Conservation (phyloP, 2,113 vertebrate genomes). For the Nymphicus hollandicus region DNA sequence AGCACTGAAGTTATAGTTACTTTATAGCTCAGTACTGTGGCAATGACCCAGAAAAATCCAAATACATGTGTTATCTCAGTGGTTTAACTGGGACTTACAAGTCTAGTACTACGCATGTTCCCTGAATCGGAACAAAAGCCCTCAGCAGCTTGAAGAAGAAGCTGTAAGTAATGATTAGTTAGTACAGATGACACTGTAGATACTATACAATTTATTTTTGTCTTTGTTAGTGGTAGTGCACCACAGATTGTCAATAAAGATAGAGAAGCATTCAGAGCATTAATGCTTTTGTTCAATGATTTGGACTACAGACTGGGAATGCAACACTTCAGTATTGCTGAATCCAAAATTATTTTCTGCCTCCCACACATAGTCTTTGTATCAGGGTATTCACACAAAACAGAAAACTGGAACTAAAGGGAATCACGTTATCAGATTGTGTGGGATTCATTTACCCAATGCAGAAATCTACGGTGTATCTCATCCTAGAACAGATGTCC, state of each 20-base stretch:
- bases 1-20: not conserved
- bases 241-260: not conserved
- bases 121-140: not conserved
- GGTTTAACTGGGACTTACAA: not conserved
- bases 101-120: not conserved
- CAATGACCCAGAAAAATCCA: not conserved
- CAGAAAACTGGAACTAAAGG: not conserved
- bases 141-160: not conserved
- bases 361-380: not conserved
- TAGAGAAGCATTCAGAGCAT: not conserved
- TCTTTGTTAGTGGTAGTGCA: not conserved
- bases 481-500: not conserved
- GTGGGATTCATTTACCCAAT: not conserved
- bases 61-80: not conserved
- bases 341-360: not conserved
- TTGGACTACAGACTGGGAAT: not conserved
- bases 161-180: not conserved
- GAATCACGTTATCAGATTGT: not conserved
- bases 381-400: not conserved
- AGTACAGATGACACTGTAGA: not conserved
- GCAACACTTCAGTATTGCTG: not conserved
- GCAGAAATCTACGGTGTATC: not conserved
- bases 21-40: not conserved
- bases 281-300: not conserved
- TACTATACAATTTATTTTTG: not conserved